Percentiles rank a stretch among this genome's conserved stretches.
Evolutionary conservation across 2,888 invertebrate genomes (phyloP).

Genomic region (Amiota minor): DNA sequence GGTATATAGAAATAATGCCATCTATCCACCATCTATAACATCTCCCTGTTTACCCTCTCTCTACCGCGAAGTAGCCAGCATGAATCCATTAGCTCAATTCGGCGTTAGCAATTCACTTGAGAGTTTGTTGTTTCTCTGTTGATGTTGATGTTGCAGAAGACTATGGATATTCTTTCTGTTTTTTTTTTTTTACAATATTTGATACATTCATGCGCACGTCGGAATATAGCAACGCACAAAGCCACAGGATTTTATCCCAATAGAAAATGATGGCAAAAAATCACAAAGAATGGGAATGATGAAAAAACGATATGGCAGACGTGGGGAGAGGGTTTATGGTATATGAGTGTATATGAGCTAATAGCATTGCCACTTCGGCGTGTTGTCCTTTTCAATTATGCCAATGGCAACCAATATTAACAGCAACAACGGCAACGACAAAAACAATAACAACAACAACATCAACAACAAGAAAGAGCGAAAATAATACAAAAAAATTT

Average conservation of each 20-base stretch:
- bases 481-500: not conserved
- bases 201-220: constrained; percentile 3
- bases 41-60: not conserved
- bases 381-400: constrained; percentile 69
- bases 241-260: not conserved
- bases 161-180: not conserved
- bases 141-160: not conserved
- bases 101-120: constrained; percentile 8
- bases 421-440: not conserved
- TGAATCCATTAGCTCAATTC: constrained; percentile 16
- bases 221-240: not conserved
- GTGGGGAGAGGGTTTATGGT: not conserved
- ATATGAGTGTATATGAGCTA: constrained; percentile 47
- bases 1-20: too few relatives aligned
- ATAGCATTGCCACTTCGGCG: constrained; percentile 60
- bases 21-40: too few relatives aligned
- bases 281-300: not conserved
- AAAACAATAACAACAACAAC: constrained; percentile 1
- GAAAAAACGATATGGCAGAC: not conserved
- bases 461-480: not conserved
- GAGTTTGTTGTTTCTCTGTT: constrained; percentile 7
- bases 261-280: not conserved
- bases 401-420: constrained; percentile 28
- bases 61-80: not conserved
- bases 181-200: not conserved